Evolutionary conservation across 2,888 invertebrate genomes (phyloP).

Genomic region (Nowickia ferox): DNA sequence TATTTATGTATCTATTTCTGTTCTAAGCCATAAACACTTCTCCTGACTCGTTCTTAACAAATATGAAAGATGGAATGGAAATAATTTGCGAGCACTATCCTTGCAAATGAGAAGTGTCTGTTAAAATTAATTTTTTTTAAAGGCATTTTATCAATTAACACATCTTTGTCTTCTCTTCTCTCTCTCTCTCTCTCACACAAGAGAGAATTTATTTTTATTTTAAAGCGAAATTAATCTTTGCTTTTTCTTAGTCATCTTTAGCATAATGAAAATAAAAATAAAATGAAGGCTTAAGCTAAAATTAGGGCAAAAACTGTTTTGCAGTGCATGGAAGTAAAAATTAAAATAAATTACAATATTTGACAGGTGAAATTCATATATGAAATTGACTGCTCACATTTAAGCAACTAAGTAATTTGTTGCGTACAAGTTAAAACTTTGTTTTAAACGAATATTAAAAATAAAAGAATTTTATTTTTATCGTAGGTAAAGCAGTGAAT

Average conservation of each 20-base stretch:
- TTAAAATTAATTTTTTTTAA: constrained; percentile 56
- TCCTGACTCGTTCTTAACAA: neutral
- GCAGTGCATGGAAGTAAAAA: neutral
- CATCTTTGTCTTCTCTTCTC: constrained; percentile 4
- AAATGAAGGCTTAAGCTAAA: constrained; percentile 1
- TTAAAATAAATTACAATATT: constrained; percentile 25
- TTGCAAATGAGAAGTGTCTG: constrained; percentile 36
- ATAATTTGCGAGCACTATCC: neutral
- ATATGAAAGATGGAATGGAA: neutral
- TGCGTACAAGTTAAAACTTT: too few relatives aligned
- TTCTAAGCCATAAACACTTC: constrained; percentile 1
- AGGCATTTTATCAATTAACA: constrained; percentile 62
- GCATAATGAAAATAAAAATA: neutral
- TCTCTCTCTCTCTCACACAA: too few relatives aligned
- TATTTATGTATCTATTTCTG: neutral
- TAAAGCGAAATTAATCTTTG: constrained; percentile 28
- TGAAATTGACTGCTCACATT: too few relatives aligned
- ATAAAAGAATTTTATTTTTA: too few relatives aligned
- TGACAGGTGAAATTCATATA: neutral
- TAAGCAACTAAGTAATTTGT: too few relatives aligned
- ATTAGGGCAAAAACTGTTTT: constrained; percentile 28
- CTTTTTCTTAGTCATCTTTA: neutral
- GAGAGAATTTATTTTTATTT: neutral
- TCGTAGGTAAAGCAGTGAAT: too few relatives aligned
- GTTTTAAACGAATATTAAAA: too few relatives aligned